Base-by-base conservation (phyloP, 2,113 vertebrate species). In the Forbesichthys agassizii region DNA sequence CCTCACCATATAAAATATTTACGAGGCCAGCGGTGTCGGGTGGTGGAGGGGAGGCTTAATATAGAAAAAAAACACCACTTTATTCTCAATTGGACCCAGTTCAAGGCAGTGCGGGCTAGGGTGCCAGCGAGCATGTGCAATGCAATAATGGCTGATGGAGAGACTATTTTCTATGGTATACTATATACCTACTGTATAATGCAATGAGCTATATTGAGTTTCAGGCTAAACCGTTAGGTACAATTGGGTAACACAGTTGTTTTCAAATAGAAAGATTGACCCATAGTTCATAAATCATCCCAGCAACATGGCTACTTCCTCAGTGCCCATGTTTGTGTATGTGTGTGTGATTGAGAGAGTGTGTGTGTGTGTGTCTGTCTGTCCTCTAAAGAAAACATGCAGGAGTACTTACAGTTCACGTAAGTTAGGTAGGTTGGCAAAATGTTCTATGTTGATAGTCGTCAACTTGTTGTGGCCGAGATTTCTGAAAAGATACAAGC, bases 381-480 rank as follows among this genome's bases (percentile, higher is more conserved):
- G 9, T 33, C 20, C 20, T 27, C 10, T 52, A 52, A 0, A 52
- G 10, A 11, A 11, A 52, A 52, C 49, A 14, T 52, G 49, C 49
- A 52, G 36, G 4, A 42, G 11, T 89, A 98, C 98, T 98, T 89
- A 99, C 98, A 98, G 91, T 91, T 98, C 96, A 90, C 91, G 92
- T 62, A 98, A 92, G 86, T 95, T 92, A 2, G 64, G 89, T 75
- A 98, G 93, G 81, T 86, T 91, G 76, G 90, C 86, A 81, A 98
- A 96, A 77, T 82, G 92, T 85, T 95, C 92, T 60, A 83, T 83
- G 84, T 92, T 90, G 78, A 98, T 93, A 90, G 91, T 87, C 0
- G 90, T 88, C 91, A 99, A 89, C 85, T 93, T 96, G 91, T 97
- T 99, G 91, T 93, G 90, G 90, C 96, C 96, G 82, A 99, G 93